phyloP scores from a whole-genome alignment of 2,113 vertebrate species.

The Syngnathus scovelli region DNA sequence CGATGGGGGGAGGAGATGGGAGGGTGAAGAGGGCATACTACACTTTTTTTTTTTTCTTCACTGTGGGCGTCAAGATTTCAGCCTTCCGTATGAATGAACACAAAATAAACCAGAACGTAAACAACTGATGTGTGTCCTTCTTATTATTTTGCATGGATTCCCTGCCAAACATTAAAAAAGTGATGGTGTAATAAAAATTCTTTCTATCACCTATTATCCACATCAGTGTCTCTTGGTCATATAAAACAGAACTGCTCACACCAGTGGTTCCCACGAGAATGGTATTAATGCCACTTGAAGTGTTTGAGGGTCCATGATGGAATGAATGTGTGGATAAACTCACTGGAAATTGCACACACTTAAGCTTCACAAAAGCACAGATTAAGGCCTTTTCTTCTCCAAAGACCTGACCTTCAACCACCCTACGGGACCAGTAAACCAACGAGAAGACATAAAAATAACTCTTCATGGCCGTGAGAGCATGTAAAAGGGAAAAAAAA shows the following conservation, averaged over 20 bases:
- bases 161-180: not conserved
- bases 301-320: not conserved
- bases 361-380: constrained; percentile 13
- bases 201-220: not conserved
- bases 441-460: constrained; percentile 10
- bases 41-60: too few relatives aligned
- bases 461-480: constrained; percentile 8
- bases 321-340: constrained; percentile 19
- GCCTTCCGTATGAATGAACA: not conserved
- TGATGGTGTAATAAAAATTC: not conserved
- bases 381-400: constrained; percentile 26
- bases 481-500: constrained; percentile 2
- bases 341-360: not conserved
- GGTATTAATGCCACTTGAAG: constrained; percentile 12
- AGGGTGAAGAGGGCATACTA: too few relatives aligned
- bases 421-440: not conserved
- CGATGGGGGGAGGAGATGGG: too few relatives aligned
- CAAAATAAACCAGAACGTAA: not conserved
- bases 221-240: not conserved
- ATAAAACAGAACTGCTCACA: not conserved
- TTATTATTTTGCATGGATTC: not conserved
- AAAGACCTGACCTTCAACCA: constrained; percentile 31
- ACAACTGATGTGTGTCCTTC: not conserved
- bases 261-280: constrained; percentile 11
- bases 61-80: too few relatives aligned